Evolutionary conservation across 2,888 invertebrate species (phyloP).

Genomic region (Papilio protenor): DNA sequence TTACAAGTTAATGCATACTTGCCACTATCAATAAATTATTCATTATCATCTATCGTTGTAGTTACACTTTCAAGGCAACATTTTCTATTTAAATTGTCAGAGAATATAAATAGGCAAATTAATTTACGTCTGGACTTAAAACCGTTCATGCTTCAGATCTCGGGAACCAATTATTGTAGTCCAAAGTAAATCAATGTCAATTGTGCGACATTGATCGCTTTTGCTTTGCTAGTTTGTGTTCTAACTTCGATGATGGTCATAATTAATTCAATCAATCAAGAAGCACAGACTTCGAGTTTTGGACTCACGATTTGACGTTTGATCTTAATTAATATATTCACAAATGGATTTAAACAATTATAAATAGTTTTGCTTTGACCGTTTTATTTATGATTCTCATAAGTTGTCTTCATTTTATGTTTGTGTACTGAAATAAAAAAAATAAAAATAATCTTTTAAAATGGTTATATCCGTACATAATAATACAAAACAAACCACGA

Average conservation of each 20-base stretch:
- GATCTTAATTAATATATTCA: background rate
- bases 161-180: background rate
- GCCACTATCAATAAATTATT: too few relatives aligned
- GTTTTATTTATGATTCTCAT: background rate
- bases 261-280: slow-evolving; percentile 3
- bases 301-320: background rate
- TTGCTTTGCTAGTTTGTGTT: background rate
- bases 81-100: background rate
- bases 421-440: background rate
- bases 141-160: background rate
- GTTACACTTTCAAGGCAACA: background rate
- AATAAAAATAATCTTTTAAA: too few relatives aligned
- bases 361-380: background rate
- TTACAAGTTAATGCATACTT: too few relatives aligned
- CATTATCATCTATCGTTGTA: too few relatives aligned
- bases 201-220: background rate
- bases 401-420: background rate
- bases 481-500: too few relatives aligned
- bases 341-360: background rate
- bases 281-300: background rate
- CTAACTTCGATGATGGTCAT: background rate
- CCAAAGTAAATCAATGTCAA: background rate
- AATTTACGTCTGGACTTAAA: background rate
- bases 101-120: background rate
- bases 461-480: too few relatives aligned